These are phyloP conservation scores for Alligator sinensis DNA, from an alignment of 2,113 vertebrate species.

Conservation along the genomic window DNA sequence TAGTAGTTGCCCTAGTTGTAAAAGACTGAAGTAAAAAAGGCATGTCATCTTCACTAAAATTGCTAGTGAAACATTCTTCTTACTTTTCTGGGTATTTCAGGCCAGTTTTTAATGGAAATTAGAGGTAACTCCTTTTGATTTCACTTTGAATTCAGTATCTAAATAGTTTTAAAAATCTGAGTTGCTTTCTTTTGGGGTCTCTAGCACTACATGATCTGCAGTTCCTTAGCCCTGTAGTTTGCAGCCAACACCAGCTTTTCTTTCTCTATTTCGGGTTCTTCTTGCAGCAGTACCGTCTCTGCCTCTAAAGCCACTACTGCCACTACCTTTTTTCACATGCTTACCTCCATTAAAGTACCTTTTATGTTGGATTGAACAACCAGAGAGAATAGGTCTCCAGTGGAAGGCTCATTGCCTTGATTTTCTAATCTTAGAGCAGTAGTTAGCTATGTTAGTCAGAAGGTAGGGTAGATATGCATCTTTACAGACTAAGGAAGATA, in stretches of 20 bases:
- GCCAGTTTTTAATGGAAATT: neutral
- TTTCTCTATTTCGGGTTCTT: neutral
- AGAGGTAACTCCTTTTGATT: neutral
- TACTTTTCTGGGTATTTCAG: neutral
- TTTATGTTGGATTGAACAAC: neutral
- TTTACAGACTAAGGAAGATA: too few relatives aligned
- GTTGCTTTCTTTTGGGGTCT: neutral
- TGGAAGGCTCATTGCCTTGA: fast-evolving
- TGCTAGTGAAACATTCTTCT: neutral
- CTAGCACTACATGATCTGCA: neutral
- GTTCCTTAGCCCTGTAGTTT: neutral
- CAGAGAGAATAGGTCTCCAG: neutral
- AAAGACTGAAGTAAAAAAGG: too few relatives aligned
- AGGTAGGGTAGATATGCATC: too few relatives aligned
- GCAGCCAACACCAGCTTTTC: too few relatives aligned
- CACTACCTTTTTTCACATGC: neutral
- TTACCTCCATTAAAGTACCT: neutral
- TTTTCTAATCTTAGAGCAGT: neutral
- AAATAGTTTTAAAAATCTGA: neutral
- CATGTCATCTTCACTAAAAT: neutral
- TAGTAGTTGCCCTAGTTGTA: too few relatives aligned
- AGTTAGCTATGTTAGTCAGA: neutral
- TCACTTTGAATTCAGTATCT: neutral
- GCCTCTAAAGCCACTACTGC: neutral
- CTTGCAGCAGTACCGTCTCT: neutral